Conservation (phyloP, 2,113 vertebrate species). For the Podarcis raffonei region DNA sequence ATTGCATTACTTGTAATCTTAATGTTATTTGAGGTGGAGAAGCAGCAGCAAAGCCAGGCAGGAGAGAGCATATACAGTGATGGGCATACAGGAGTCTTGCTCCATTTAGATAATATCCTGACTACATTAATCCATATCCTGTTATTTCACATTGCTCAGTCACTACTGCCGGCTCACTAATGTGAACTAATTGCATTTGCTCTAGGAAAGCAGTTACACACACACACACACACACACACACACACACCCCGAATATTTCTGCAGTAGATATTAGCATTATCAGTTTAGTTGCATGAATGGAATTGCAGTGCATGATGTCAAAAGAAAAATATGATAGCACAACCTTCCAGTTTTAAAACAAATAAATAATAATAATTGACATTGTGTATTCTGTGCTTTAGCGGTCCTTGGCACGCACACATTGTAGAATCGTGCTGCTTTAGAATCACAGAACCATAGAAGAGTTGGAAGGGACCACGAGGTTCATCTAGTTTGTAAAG, state of each 20-base stretch:
- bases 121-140: conserved; percentile 55
- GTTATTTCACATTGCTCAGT: conserved; percentile 49
- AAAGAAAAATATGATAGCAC: conserved; percentile 46
- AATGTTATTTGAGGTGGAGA: background rate
- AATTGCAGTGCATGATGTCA: conserved; percentile 36
- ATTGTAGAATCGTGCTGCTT: background rate
- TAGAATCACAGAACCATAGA: background rate
- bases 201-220: conserved; percentile 47
- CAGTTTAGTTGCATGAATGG: conserved; percentile 63
- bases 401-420: background rate
- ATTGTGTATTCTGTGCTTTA: conserved; percentile 1
- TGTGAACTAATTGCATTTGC: conserved; percentile 61
- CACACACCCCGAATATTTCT: background rate
- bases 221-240: rapidly evolving
- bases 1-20: background rate
- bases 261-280: conserved; percentile 56
- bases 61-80: background rate
- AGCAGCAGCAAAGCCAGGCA: background rate
- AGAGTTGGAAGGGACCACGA: too few species aligned
- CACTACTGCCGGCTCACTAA: conserved; percentile 41
- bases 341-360: background rate
- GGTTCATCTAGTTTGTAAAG: too few species aligned
- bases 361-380: background rate
- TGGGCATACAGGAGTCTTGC: background rate
- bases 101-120: conserved; percentile 49